Conservation (phyloP, 2,797 vertebrate genomes). For the Anabas testudineus region DNA sequence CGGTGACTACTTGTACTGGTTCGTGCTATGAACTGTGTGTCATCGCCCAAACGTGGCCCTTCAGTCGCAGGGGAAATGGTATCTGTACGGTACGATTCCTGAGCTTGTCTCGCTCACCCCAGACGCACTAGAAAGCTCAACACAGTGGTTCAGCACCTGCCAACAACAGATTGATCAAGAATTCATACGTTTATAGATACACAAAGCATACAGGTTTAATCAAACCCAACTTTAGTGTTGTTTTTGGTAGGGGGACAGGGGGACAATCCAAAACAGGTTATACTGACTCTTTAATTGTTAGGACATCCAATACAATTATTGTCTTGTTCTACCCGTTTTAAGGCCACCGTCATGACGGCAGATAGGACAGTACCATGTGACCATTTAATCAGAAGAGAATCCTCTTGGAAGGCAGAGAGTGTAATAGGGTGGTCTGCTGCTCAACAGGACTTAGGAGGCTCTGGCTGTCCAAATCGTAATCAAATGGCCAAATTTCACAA, state of each 20-base stretch:
- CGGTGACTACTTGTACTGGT: slow-evolving; percentile 10
- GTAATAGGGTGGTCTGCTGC: slow-evolving; percentile 87
- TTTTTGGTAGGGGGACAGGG: slow-evolving; percentile 69
- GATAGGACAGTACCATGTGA: slow-evolving; percentile 87
- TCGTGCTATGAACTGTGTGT: slow-evolving; percentile 36
- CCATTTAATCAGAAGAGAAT: slow-evolving; percentile 84
- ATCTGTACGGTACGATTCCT: slow-evolving; percentile 68
- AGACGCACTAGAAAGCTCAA: slow-evolving; percentile 65
- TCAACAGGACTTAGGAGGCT: slow-evolving; percentile 75
- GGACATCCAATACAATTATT: slow-evolving; percentile 88
- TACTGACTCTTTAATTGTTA: slow-evolving; percentile 85
- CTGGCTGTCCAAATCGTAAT: slow-evolving; percentile 77
- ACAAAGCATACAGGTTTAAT: slow-evolving; percentile 82
- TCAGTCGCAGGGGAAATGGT: slow-evolving; percentile 58
- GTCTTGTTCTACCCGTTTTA: slow-evolving; percentile 88
- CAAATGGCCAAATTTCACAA: slow-evolving; percentile 69
- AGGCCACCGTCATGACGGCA: slow-evolving; percentile 78
- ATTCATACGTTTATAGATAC: slow-evolving; percentile 75
- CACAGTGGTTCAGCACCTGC: slow-evolving; percentile 77
- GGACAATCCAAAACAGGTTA: slow-evolving; percentile 82
- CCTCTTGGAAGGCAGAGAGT: slow-evolving; percentile 86
- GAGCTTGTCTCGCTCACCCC: slow-evolving; percentile 72
- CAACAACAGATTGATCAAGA: slow-evolving; percentile 65
- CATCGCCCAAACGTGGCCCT: slow-evolving; percentile 28
- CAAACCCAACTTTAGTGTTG: slow-evolving; percentile 83